Evolutionary conservation across 2,797 vertebrate species (phyloP).

Genomic region (Eulemur coronatus): DNA sequence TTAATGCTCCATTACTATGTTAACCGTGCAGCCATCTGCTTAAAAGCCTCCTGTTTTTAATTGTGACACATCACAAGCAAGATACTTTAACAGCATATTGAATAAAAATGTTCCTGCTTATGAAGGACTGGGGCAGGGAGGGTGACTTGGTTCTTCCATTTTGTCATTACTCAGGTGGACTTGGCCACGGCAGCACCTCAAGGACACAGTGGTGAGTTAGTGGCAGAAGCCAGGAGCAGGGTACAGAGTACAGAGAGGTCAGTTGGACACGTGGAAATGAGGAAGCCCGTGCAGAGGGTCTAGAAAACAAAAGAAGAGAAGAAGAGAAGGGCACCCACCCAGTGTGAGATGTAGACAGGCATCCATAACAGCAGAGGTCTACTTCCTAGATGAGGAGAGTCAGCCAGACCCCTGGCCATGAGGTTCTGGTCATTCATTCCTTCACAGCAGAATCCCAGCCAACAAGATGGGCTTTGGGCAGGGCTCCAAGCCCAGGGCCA

Average conservation of each 20-base stretch:
- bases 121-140: neutral
- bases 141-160: neutral
- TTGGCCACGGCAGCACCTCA: neutral
- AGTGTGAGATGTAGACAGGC: neutral
- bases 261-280: fast-evolving
- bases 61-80: neutral
- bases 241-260: neutral
- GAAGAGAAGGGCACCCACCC: neutral
- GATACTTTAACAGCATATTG: neutral
- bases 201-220: neutral
- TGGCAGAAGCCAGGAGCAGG: neutral
- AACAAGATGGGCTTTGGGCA: neutral
- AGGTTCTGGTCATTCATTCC: neutral
- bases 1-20: neutral
- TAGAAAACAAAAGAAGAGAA: neutral
- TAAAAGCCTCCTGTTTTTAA: neutral
- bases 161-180: neutral
- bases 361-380: neutral
- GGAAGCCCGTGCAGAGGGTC: fast-evolving
- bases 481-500: neutral
- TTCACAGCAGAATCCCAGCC: neutral
- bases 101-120: neutral
- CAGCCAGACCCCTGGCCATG: neutral
- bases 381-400: neutral
- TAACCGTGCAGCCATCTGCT: neutral